These are phyloP conservation scores for Synergus gifuensis DNA, from an alignment of 2,888 invertebrate genomes.

Conservation along the genomic window DNA sequence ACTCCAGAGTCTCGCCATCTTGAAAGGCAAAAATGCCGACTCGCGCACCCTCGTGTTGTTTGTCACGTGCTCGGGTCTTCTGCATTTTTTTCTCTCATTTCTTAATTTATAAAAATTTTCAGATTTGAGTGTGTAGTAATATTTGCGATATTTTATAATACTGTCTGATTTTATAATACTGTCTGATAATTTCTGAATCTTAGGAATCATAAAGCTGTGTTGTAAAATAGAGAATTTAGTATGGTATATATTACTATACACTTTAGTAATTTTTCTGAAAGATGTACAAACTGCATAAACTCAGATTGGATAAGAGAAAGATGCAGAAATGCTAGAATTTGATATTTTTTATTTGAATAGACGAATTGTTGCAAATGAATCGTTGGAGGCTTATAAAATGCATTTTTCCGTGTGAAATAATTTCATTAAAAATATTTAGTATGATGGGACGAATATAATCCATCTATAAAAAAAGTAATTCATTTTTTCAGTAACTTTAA, in stretches of 20 bases:
- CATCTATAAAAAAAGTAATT: no score
- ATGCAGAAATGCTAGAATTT: neutral
- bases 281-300: neutral
- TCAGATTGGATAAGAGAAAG: neutral
- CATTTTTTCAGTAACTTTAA: no score
- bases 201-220: neutral
- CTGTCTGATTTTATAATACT: no score
- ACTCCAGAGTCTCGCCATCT: slow-evolving; percentile 62
- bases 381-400: slow-evolving; percentile 35
- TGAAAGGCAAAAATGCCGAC: slow-evolving; percentile 56
- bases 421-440: neutral
- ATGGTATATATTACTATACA: neutral
- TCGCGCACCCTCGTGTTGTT: slow-evolving; percentile 52
- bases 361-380: slow-evolving; percentile 7
- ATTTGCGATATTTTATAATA: no score
- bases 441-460: no score
- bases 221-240: neutral
- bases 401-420: neutral
- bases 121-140: neutral
- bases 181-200: neutral
- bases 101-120: neutral
- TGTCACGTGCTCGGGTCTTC: slow-evolving; percentile 54
- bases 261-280: neutral
- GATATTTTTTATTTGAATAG: neutral
- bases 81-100: slow-evolving; percentile 34